These are phyloP conservation scores for Glaucopsyche alexis DNA, from an alignment of 2,888 invertebrate species.

Conservation along the genomic window DNA sequence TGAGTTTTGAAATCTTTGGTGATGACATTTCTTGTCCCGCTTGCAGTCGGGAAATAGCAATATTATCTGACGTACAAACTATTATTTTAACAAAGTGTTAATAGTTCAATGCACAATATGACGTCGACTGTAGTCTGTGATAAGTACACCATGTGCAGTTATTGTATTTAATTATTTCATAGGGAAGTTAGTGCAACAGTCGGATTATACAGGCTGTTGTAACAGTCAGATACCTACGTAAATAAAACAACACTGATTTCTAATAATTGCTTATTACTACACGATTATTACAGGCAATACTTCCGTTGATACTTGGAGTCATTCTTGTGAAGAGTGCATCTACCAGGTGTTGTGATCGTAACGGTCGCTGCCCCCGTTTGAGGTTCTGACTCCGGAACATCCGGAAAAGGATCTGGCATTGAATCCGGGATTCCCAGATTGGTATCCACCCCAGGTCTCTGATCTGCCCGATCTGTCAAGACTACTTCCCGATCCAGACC, in stretches of 20 bases:
- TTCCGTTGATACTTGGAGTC: background rate
- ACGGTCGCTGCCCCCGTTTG: background rate
- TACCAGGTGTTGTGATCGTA: background rate
- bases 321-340: background rate
- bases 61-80: no score
- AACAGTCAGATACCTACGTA: background rate
- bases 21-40: no score
- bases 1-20: no score
- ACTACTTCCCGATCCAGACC: background rate
- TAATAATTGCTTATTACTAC: slow-evolving; percentile 9
- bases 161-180: background rate
- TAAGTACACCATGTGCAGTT: no score
- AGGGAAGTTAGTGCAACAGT: background rate
- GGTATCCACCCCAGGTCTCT: background rate
- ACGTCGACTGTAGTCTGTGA: no score
- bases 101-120: no score
- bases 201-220: background rate
- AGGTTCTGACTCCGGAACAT: background rate
- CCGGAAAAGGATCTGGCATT: background rate
- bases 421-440: background rate
- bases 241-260: slow-evolving; percentile 13
- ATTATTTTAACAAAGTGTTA: no score
- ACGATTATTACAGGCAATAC: background rate
- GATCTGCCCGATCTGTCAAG: background rate
- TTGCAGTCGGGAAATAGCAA: no score